phyloP scores from a whole-genome alignment of 2,113 vertebrate genomes.

The Corvus hawaiiensis region DNA sequence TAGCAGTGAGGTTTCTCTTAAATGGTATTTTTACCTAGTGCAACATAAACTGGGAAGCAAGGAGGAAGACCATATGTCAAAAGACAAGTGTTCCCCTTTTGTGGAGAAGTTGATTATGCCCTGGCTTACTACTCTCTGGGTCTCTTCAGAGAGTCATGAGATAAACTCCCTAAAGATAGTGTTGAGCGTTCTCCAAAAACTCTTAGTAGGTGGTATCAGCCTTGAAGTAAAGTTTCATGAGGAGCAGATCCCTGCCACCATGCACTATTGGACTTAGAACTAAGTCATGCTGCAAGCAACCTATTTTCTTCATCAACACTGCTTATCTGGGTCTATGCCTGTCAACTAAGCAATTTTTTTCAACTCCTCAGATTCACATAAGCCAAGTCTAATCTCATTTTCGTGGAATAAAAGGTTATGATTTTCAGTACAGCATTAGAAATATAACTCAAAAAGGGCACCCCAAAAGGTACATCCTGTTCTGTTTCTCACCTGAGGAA shows the following conservation, averaged over 20 bases:
- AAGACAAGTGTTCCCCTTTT: background rate
- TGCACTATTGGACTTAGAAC: background rate
- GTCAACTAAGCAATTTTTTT: background rate
- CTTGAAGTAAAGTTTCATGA: background rate
- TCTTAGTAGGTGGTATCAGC: background rate
- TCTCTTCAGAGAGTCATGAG: background rate
- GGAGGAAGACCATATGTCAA: background rate
- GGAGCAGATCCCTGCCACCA: background rate
- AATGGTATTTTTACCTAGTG: background rate
- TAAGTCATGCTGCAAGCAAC: background rate
- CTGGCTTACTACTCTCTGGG: accelerated
- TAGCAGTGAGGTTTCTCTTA: background rate
- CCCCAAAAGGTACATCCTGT: background rate
- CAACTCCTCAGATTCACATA: background rate
- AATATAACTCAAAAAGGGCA: background rate
- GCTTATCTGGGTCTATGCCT: background rate
- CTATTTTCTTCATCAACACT: background rate
- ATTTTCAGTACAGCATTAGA: background rate
- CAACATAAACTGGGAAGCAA: background rate
- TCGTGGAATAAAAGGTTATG: accelerated
- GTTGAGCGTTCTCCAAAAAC: background rate
- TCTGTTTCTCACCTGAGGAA: background rate
- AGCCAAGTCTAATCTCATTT: background rate
- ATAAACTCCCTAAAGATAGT: background rate
- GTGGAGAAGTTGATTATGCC: background rate